Conservation (phyloP, 2,888 invertebrate species). For the Luperina nickerlii region DNA sequence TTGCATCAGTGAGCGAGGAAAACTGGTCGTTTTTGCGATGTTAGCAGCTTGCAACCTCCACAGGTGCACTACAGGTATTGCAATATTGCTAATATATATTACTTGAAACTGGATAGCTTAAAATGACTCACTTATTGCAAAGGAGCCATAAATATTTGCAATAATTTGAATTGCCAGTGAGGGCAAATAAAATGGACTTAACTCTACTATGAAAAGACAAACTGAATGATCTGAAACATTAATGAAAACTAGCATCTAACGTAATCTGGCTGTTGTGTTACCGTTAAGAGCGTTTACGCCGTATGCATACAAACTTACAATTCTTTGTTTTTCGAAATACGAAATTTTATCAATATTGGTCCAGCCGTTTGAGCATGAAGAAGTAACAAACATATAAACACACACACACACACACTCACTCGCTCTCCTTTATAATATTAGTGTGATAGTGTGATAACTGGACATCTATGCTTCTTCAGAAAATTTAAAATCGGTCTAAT, state of each 20-base stretch:
- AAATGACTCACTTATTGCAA: conserved; percentile 41
- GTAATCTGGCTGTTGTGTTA: background rate
- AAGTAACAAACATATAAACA: no score
- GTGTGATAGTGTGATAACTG: no score
- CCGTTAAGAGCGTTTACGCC: no score
- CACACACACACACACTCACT: no score
- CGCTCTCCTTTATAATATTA: no score
- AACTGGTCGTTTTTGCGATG: conserved; percentile 54
- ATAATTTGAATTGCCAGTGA: background rate
- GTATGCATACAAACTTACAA: no score
- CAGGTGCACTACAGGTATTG: conserved; percentile 21
- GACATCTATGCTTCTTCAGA: no score
- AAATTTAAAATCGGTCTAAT: no score
- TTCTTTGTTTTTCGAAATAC: no score
- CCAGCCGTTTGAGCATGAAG: no score
- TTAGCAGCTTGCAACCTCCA: conserved; percentile 24
- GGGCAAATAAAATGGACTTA: background rate
- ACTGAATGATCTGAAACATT: background rate
- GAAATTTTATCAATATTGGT: no score
- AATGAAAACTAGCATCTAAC: background rate
- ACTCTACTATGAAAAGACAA: no score
- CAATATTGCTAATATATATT: conserved; percentile 37
- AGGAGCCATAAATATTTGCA: background rate
- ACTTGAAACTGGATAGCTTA: conserved; percentile 20
- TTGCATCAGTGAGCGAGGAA: conserved; percentile 41